Evolutionary conservation across 2,113 vertebrate species (phyloP), one percentile per base, ranked within the genome.

Genomic region (Barbus barbus): DNA sequence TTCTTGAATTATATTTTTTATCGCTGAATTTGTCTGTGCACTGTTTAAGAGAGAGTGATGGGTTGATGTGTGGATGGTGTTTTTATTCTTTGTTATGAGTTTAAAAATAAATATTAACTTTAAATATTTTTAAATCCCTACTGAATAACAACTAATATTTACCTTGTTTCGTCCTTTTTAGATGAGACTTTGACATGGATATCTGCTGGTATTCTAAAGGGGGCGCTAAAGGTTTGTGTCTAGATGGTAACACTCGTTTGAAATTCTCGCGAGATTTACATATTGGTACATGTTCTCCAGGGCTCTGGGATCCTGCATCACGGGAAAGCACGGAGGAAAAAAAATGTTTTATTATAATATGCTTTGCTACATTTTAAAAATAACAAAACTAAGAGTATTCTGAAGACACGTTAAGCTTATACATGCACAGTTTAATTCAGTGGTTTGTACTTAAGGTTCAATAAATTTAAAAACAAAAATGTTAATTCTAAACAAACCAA

Each of bases 1-100:
- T 84, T 85, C 3, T 56, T 61, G 53, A 31, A 33, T 82, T 38
- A 82, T 87, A 84, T 89, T 86, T 89, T 84, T 86, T 73, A 76
- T 87, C 84, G 81, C n/a, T 51, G 16, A 38, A 69, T 74, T 81
- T 56, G 12, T 14, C 18, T 31, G 9, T 67, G 38, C 76, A 79
- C 24, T 85, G 72, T 85, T 36, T 71, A 78, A 82, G 31, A 41
- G 65, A 14, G 65, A 46, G n/a, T 31, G 38, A 56, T 72, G 48
- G 36, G 61, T 61, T 81, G 26, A 18, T 82, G 76, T 77, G 4
- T 76, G 36, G 38, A 60, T 36, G 24, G 53, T 80, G 58, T 80
- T 81, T 44, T 84, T 14, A 36, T 53, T 69, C 22, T 31, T 69
- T 24, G 24, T 77, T 65, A 5, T 46, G 20, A 24, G n/a, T 48